Evolutionary conservation across 1,140 invertebrate genomes (phyloP), one percentile per base, ranked within the genome.

Genomic region (Hyles euphorbiae): DNA sequence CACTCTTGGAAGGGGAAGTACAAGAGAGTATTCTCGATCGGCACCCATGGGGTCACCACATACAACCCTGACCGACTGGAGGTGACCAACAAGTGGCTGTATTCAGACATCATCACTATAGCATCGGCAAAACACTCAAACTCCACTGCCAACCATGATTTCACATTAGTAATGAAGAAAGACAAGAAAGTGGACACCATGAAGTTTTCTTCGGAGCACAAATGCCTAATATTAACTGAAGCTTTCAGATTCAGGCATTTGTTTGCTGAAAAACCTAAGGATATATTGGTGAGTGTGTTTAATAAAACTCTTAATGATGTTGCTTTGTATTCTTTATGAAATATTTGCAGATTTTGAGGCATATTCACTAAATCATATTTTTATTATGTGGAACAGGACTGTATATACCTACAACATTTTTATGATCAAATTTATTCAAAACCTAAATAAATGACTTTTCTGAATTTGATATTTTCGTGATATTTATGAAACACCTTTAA

Each of bases 1-100:
- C 96, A 98, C 83, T 97, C 95, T 8, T 95, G 98, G 98, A 98
- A 98, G 90, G 96, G 98, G 89, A 98, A 97, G 94, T 99, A 99
- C 87, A 98, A 98, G 90, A 92, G 98, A 76, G 97, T 99, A 78
- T 98, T 99, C 84, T 98, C 98, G 12, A 95, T 99, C 85, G 98
- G 98, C 45, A 96, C 96, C 40, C 92, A 94, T 85, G 98, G 97
- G 36, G 96, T 99, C 62, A 97, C 98, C 46, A 99, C 98, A 10
- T 99, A 99, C 84, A 99, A 99, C 88, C 98, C 98, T 3, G 94
- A 92, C 66, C 95, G 93, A 65, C 91, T 99, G 76, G 98, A 99
- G 84, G 71, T 91, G 58, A 99, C 98, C 46, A 99, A 99, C 90
- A 95, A 96, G 88, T 98, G 96, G 96, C 89, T 93, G 34, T 97